These are phyloP conservation scores for Rhingia rostrata DNA, from an alignment of 2,888 invertebrate species.

Conservation along the genomic window DNA sequence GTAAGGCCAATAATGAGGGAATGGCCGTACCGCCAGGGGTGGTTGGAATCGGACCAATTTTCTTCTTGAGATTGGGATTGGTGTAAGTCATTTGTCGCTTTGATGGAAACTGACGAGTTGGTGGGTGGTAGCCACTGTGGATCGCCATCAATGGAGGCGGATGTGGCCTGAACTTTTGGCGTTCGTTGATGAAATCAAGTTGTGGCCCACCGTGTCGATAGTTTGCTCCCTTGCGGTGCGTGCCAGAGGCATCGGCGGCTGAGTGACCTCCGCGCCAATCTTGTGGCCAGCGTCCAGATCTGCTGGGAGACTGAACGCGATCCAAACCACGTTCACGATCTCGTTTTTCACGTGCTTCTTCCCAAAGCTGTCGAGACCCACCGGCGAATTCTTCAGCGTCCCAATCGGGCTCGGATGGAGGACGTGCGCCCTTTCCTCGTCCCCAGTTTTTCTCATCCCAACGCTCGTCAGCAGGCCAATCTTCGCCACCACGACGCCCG, in stretches of 20 bases:
- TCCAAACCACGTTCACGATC: conserved; percentile 65
- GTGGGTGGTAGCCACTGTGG: conserved; percentile 76
- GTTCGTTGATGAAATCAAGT: conserved; percentile 77
- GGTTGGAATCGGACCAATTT: conserved; percentile 64
- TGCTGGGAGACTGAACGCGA: conserved; percentile 59
- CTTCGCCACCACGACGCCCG: conserved; percentile 76
- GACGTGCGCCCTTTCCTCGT: conserved; percentile 75
- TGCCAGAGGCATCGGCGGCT: conserved; percentile 14
- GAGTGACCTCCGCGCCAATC: conserved; percentile 66
- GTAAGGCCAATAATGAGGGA: conserved; percentile 80
- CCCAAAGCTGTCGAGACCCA: conserved; percentile 69
- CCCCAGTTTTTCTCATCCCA: conserved; percentile 67
- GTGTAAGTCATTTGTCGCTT: conserved; percentile 81
- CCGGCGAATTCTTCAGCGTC: conserved; percentile 80
- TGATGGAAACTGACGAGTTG: conserved; percentile 79
- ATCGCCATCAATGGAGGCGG: conserved; percentile 81
- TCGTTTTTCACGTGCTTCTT: conserved; percentile 65
- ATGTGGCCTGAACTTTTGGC: conserved; percentile 78
- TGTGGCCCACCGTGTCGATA: conserved; percentile 62
- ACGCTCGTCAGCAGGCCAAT: conserved; percentile 65
- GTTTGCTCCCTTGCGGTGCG: conserved; percentile 51
- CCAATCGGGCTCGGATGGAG: conserved; percentile 81
- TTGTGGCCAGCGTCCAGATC: conserved; percentile 64
- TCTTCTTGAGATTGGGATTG: conserved; percentile 79
- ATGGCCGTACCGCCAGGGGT: conserved; percentile 80